phyloP scores from a whole-genome alignment of 1,140 invertebrate genomes.

The Trachymyrmex cornetzi region DNA sequence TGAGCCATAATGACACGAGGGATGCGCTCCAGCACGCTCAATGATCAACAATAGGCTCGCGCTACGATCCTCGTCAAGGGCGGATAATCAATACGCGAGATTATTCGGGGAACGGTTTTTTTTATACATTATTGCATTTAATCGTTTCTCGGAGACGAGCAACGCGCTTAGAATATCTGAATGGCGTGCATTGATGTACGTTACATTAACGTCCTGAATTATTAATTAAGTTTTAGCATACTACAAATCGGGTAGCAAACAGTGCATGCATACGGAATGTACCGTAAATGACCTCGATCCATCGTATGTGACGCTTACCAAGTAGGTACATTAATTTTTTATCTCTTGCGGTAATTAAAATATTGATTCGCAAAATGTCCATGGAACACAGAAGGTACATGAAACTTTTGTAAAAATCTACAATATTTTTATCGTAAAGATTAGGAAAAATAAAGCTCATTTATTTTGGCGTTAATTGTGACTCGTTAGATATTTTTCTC shows the following conservation, averaged over 20 bases:
- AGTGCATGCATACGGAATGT: conserved; percentile 69
- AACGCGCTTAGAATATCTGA: not conserved
- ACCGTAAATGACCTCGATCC: conserved; percentile 63
- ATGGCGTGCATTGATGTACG: conserved; percentile 20
- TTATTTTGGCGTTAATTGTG: not conserved
- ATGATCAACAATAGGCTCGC: conserved; percentile 31
- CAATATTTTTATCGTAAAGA: not conserved
- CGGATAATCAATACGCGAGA: conserved; percentile 4
- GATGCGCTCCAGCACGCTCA: not conserved
- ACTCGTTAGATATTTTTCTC: not conserved
- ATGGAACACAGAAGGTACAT: not conserved
- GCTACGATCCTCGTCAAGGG: conserved; percentile 7
- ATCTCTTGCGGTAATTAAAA: conserved; percentile 58
- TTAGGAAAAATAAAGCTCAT: not conserved
- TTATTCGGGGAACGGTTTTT: not conserved
- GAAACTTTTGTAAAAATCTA: not conserved
- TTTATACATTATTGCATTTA: not conserved
- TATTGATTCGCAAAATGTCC: conserved; percentile 24
- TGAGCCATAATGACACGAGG: conserved; percentile 60
- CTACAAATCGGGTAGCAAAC: conserved; percentile 72
- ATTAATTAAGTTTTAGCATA: conserved; percentile 72
- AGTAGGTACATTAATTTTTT: conserved; percentile 71
- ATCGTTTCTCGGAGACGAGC: not conserved
- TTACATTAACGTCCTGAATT: conserved; percentile 72
- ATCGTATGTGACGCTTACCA: conserved; percentile 70